Percentiles rank a stretch among this genome's conserved stretches.
These are phyloP conservation scores for Pandion haliaetus DNA, from an alignment of 2,113 vertebrate genomes.

Conservation along the genomic window DNA sequence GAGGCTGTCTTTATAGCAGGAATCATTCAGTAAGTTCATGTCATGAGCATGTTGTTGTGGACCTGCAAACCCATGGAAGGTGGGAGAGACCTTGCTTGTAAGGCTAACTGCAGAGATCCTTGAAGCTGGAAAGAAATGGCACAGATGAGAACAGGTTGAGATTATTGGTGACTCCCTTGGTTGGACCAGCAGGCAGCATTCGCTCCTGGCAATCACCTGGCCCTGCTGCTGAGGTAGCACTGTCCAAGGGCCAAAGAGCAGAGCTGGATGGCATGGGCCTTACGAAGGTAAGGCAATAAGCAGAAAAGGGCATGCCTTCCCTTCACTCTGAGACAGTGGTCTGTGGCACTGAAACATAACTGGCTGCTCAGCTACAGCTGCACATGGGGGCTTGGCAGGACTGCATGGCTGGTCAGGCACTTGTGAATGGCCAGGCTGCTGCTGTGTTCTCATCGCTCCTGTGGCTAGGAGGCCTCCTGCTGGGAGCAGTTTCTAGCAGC, in stretches of 20 bases:
- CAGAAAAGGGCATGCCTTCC: background rate
- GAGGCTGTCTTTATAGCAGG: background rate
- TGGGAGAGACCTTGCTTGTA: background rate
- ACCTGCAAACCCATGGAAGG: background rate
- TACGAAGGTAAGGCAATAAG: background rate
- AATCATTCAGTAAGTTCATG: background rate
- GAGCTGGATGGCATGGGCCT: background rate
- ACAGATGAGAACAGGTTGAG: background rate
- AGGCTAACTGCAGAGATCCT: background rate
- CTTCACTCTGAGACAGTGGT: background rate
- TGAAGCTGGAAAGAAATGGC: background rate
- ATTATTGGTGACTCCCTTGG: background rate
- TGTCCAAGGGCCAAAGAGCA: background rate
- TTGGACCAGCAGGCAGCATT: background rate
- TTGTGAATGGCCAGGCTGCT: background rate
- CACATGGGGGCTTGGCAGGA: accelerated
- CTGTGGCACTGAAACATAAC: background rate
- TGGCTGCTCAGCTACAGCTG: background rate
- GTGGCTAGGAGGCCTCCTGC: background rate
- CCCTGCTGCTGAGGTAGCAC: background rate
- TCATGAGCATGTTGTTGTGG: background rate
- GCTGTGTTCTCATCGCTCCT: background rate
- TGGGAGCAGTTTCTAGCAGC: background rate
- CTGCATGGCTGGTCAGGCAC: background rate
- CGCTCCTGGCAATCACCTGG: accelerated